These are phyloP conservation scores for Masticophis lateralis DNA, from an alignment of 2,797 vertebrate species.

Conservation along the genomic window DNA sequence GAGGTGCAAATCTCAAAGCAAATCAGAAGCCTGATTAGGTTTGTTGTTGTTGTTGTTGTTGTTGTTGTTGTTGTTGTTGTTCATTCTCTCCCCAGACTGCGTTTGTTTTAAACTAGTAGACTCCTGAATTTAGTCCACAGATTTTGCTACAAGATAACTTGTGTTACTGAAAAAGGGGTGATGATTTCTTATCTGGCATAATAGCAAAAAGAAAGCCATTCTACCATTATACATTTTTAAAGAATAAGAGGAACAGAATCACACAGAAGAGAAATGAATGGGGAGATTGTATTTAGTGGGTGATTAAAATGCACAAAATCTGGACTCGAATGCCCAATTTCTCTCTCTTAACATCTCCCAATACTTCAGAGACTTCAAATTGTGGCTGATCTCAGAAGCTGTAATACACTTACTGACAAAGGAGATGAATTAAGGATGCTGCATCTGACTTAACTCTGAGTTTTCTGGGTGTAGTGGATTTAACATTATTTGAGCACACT, in stretches of 20 bases:
- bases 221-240: background rate
- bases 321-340: conserved; percentile 2
- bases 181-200: rapidly evolving
- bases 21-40: background rate
- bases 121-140: background rate
- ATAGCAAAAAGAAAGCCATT: rapidly evolving
- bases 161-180: background rate
- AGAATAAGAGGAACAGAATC: background rate
- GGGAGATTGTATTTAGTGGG: background rate
- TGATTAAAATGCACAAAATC: background rate
- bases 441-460: conserved; percentile 35
- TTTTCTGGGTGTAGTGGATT: conserved; percentile 62
- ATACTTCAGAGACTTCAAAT: conserved; percentile 17
- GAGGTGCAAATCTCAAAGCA: background rate
- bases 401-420: conserved; percentile 15
- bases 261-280: rapidly evolving
- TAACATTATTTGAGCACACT: conserved; percentile 69
- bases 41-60: background rate
- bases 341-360: background rate
- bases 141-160: background rate
- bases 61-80: background rate
- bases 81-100: background rate
- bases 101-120: background rate
- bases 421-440: conserved; percentile 21
- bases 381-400: background rate